Base-by-base conservation (phyloP, 2,113 vertebrate species). In the Podocnemis expansa region DNA sequence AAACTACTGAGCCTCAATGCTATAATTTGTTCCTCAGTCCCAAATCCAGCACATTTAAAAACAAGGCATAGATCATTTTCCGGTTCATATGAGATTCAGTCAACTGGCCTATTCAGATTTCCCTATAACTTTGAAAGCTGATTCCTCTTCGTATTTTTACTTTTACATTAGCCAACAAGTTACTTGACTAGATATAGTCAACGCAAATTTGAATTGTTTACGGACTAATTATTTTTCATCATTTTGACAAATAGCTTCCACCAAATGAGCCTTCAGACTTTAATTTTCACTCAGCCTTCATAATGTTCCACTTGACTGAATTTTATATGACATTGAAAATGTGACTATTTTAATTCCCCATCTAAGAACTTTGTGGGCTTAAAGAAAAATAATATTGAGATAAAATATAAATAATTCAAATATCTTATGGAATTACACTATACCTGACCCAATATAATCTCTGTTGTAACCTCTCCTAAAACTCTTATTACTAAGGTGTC, bases 221-320 rank as follows among this genome's bases (percentile, higher is more conserved):
- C 31, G 76, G 58, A 67, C 52, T 34, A 93, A 91, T 93, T 88
- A 91, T 34, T 63, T 43, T 91, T 88, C 80, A 19, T n/a, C 89
- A 78, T 94, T 92, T 82, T 63, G 82, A 89, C 67, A 96, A 83
- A 54, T 63, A 90, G 81, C 34, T 91, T 34, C 82, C 78, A 82
- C 9, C 4, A 43, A 81, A 87, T 31, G 80, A 87, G 79, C 85
- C 78, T 29, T 75, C 47, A 14, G 52, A 51, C 56, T 78, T 75
- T 29, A 85, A 9, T 43, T 88, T 73, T 82, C 80, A n/a, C 11
- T 75, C 38, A 14, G n/a, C 58, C 89, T 87, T 95, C 80, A 78
- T 91, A 70, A 91, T 3, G 56, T 73, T 78, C 29, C 13, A 95
- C 90, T 89, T 93, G 89, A 89, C 78, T 78, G 90, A 87, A 84